Conservation (phyloP, 1,140 invertebrate genomes). For the Eubasilissa regina region DNA sequence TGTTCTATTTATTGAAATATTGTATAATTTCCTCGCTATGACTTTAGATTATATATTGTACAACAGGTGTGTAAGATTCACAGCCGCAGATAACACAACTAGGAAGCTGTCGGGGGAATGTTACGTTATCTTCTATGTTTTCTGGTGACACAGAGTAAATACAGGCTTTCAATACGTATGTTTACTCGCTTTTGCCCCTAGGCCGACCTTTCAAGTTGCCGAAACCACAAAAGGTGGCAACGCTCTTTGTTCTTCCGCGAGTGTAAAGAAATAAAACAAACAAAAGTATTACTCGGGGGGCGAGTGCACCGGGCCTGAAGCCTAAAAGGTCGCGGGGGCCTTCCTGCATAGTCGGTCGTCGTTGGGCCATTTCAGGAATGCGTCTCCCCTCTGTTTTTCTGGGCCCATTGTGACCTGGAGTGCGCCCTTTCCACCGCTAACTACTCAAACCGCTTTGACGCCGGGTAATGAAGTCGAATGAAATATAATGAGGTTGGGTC, state of each 20-base stretch:
- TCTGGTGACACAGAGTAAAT: too few species aligned
- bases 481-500: too few species aligned
- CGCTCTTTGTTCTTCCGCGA: neutral
- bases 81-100: too few species aligned
- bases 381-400: neutral
- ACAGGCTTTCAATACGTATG: neutral
- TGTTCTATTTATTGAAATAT: too few species aligned
- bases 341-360: too few species aligned
- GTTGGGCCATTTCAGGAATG: neutral
- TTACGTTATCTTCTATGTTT: too few species aligned
- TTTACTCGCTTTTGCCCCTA: neutral
- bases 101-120: too few species aligned
- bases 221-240: neutral
- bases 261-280: conserved; percentile 8
- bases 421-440: neutral
- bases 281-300: neutral
- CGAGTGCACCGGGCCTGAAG: neutral
- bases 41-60: too few species aligned
- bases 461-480: neutral
- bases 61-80: too few species aligned
- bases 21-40: too few species aligned
- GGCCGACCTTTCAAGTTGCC: neutral
- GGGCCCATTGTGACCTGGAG: neutral
- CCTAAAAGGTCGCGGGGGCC: neutral
- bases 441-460: neutral